phyloP scores from a whole-genome alignment of 1,140 invertebrate genomes.

The Drosophila dunni region DNA sequence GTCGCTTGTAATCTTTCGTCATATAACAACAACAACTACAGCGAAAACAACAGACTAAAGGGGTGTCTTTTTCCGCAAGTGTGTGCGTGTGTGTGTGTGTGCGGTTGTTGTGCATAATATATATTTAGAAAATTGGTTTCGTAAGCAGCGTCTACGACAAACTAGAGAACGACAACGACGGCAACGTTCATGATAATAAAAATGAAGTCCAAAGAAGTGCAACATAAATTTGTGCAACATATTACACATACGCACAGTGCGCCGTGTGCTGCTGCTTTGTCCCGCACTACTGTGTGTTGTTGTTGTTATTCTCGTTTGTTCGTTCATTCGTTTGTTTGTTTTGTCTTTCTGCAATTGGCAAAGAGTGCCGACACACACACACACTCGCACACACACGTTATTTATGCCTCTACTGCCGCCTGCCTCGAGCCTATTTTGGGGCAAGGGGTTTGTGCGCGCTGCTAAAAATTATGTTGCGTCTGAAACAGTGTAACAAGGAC shows the following conservation, averaged over 20 bases:
- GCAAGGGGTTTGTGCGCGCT: neutral
- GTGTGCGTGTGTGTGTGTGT: slow-evolving; percentile 8
- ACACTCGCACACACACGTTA: slow-evolving; percentile 32
- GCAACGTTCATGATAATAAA: slow-evolving; percentile 68
- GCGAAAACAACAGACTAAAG: slow-evolving; percentile 8
- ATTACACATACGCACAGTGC: slow-evolving; percentile 76
- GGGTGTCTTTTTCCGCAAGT: neutral
- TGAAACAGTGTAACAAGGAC: slow-evolving; percentile 74
- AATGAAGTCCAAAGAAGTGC: slow-evolving; percentile 76
- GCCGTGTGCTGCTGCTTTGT: slow-evolving; percentile 54
- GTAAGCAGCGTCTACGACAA: slow-evolving; percentile 29
- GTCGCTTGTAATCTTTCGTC: slow-evolving; percentile 64
- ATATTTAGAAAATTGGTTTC: slow-evolving; percentile 65
- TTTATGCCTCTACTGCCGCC: slow-evolving; percentile 39
- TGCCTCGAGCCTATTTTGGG: neutral
- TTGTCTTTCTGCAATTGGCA: slow-evolving; percentile 46
- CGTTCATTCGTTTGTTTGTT: slow-evolving; percentile 45
- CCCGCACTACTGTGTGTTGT: neutral
- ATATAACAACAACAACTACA: slow-evolving; percentile 35
- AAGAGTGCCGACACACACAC: slow-evolving; percentile 36
- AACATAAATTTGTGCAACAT: slow-evolving; percentile 79
- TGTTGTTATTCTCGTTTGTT: slow-evolving; percentile 13
- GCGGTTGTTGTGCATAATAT: slow-evolving; percentile 59
- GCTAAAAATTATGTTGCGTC: slow-evolving; percentile 64
- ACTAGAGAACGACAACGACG: slow-evolving; percentile 14